Evolutionary conservation across 2,888 invertebrate species (phyloP), one percentile per base, ranked within the genome.

Genomic region (Caenorhabditis doughertyi): DNA sequence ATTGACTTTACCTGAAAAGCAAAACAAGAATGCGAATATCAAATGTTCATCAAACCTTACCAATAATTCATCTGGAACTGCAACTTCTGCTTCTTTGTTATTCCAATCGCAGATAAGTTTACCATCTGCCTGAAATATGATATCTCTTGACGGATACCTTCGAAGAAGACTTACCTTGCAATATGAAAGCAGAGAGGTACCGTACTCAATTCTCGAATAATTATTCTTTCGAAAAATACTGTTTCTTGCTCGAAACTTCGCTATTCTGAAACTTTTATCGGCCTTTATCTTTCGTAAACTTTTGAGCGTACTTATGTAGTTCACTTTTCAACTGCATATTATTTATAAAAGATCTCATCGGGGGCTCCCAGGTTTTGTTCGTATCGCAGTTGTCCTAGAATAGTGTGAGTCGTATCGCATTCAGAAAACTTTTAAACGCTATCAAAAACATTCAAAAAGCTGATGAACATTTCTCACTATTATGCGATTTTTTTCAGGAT

Each of bases 351-450:
- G 29, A 39, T 18, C 72, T 27, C 60, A 56, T 72, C 16, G 62
- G 25, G 2, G 77, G 82, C n/a, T 77, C 60, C 82, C 82, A 82
- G 1, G 77, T 77, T n/a, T 39, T 71, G 27, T 77, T 82, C 42
- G 29, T 39, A n/a, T 82, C 82, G 21, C 82, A 82, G 29, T 82
- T 82, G 49, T 82, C 82, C 79, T 79, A 23, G 32, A 79, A 39
- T 13, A n/a, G n/a, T n/a, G n/a, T n/a, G n/a, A n/a, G n/a, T n/a
- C n/a, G n/a, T n/a, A n/a, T n/a, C n/a, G n/a, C n/a, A n/a, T n/a
- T n/a, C n/a, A n/a, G n/a, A n/a, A n/a, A n/a, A n/a, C n/a, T n/a
- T n/a, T n/a, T n/a, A n/a, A n/a, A n/a, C n/a, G n/a, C n/a, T n/a
- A n/a, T n/a, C n/a, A n/a, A n/a, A n/a, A n/a, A n/a, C n/a, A n/a